Evolutionary conservation across 2,888 invertebrate species (phyloP), one percentile per base, ranked within the genome.

Genomic region (Drosophila crucigera): DNA sequence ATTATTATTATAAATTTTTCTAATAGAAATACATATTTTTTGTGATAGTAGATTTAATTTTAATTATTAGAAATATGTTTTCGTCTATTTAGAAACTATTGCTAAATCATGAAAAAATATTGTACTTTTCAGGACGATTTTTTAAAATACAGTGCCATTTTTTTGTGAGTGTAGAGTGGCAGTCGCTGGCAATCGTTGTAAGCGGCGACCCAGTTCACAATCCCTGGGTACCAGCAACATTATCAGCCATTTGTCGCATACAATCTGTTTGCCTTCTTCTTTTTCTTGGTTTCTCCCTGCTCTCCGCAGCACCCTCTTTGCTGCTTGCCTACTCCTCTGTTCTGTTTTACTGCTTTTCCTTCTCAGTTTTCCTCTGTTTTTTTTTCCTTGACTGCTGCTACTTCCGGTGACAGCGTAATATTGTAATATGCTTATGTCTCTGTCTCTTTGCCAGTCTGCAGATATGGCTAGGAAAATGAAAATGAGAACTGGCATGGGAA

Each of bases 321-420:
- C 14, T 0, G 35, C 14, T 35, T 16, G 14, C 14, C 35, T 58
- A 47, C n/a, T 37, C 39, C 19, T 54, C 33, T 54, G 55, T 65
- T 37, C 41, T 60, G 54, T 53, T 55, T 62, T 55, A 41, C 39
- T 52, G 35, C 63, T 30, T 41, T 25, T 52, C 70, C 43, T 41
- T 41, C 47, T 47, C 25, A 7, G 41, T 67, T 65, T 50, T 74
- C 25, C 55, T 71, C 67, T 60, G 53, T 71, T 68, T 60, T 61
- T 47, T 47, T 47, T 47, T 47, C 1, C 22, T 25, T 16, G 14
- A 16, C 47, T 47, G 52, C 55, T 81, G 82, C 88, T 73, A 84
- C 89, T 87, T 91, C 85, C 91, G 91, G 91, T 87, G 91, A 91
- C 87, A 91, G 90, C 90, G 89, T 91, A 90, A 87, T 87, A 87